A percentile compares a stretch with the other conserved stretches of the same genome.
These are phyloP conservation scores for Brachyrhaphis roseni DNA, from an alignment of 2,797 vertebrate genomes.

Conservation along the genomic window DNA sequence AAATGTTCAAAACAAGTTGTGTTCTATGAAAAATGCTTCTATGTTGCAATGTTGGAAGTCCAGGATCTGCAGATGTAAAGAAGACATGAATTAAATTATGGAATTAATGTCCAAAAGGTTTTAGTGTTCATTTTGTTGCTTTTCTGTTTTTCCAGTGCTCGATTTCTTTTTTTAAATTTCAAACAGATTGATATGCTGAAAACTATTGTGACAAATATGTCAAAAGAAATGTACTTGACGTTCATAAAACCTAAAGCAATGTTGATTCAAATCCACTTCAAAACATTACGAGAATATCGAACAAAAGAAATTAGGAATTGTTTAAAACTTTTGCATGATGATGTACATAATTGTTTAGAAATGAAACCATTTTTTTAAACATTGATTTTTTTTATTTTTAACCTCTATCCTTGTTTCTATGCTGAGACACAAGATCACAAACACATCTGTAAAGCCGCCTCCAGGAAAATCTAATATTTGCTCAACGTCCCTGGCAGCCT, in stretches of 20 bases:
- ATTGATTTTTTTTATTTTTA: not conserved
- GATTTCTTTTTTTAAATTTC: not conserved
- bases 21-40: not conserved
- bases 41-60: not conserved
- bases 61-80: not conserved
- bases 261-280: not conserved
- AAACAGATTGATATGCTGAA: not conserved
- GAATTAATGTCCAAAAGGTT: not conserved
- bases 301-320: not conserved
- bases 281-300: not conserved
- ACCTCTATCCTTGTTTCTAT: slow-evolving; percentile 1
- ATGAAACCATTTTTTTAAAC: not conserved
- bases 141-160: not conserved
- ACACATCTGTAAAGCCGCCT: slow-evolving; percentile 14
- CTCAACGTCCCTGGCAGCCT: slow-evolving; percentile 41
- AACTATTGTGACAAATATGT: not conserved
- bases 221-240: not conserved
- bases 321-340: too few species aligned
- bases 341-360: not conserved
- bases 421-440: slow-evolving; percentile 27
- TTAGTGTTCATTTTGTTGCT: not conserved
- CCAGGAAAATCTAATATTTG: slow-evolving; percentile 79
- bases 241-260: not conserved
- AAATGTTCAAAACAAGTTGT: not conserved
- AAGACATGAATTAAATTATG: not conserved